Base-by-base conservation (phyloP, 2,888 invertebrate genomes). In the Pyrocoelia pectoralis region DNA sequence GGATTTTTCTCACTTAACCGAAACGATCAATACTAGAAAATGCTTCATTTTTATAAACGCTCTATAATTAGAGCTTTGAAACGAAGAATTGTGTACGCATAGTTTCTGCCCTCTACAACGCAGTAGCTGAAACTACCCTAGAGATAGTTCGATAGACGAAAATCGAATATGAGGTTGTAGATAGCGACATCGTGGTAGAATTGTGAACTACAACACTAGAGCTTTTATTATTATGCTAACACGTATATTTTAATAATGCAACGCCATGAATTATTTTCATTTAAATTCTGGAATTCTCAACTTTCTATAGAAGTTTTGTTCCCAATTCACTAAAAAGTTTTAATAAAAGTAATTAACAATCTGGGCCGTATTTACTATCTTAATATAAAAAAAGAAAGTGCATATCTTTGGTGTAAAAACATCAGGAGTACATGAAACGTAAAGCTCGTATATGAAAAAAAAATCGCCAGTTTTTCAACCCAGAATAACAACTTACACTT, bases 41-140 rank as follows among this genome's bases (percentile, higher is more conserved):
- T n/a, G n/a, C n/a, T n/a, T n/a, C n/a, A n/a, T n/a, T n/a, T n/a
- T n/a, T n/a, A n/a, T n/a, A n/a, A n/a, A n/a, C n/a, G n/a, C n/a
- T n/a, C n/a, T n/a, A n/a, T n/a, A n/a, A n/a, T n/a, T n/a, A n/a
- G n/a, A n/a, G n/a, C n/a, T n/a, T n/a, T n/a, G n/a, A n/a, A n/a
- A n/a, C n/a, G n/a, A n/a, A n/a, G n/a, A n/a, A n/a, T n/a, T n/a
- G n/a, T n/a, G n/a, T n/a, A n/a, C n/a, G 9, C 56, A 52, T 65
- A 68, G 60, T 67, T 65, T 59, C 62, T 70, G 76, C 79, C 79
- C 72, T 75, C 78, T 79, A 73, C 72, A 69, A 65, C 72, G 72
- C 76, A 76, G 73, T 74, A 75, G 78, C 73, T 69, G 67, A 76
- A 78, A 73, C 74, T 75, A 72, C 51, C 54, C 53, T 52, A 49